These are phyloP conservation scores for Dynastes tityus DNA, from an alignment of 2,888 invertebrate genomes.

Conservation along the genomic window DNA sequence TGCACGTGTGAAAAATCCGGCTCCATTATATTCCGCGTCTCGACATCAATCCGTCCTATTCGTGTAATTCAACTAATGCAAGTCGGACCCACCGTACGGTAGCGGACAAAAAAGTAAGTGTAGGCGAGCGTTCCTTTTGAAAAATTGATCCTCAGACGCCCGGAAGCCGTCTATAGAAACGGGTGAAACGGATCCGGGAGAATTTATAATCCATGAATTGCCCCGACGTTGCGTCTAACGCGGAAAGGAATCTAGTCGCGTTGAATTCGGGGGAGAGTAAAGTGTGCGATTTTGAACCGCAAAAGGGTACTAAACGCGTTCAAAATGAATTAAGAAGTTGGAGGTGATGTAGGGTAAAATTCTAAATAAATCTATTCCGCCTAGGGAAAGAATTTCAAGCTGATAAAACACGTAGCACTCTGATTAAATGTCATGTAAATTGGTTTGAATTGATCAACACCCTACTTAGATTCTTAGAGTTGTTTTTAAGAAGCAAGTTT, in stretches of 20 bases:
- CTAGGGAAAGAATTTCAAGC: not conserved
- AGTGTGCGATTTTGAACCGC: slow-evolving; percentile 9
- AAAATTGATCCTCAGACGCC: slow-evolving; percentile 41
- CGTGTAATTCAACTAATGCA: slow-evolving; percentile 41
- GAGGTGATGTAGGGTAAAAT: not conserved
- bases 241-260: slow-evolving; percentile 7
- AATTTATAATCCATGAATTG: slow-evolving; percentile 40
- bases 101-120: slow-evolving; percentile 31
- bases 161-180: slow-evolving; percentile 29
- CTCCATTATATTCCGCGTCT: slow-evolving; percentile 39
- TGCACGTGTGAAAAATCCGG: slow-evolving; percentile 40
- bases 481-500: too few relatives aligned
- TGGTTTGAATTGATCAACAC: too few relatives aligned
- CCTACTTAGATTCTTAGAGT: too few relatives aligned
- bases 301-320: not conserved
- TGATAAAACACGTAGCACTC: too few relatives aligned
- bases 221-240: slow-evolving; percentile 16
- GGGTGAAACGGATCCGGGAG: slow-evolving; percentile 24
- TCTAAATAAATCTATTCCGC: not conserved
- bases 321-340: slow-evolving; percentile 1
- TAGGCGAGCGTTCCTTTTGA: slow-evolving; percentile 36
- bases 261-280: not conserved
- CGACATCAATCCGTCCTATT: slow-evolving; percentile 43
- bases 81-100: not conserved
- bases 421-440: too few relatives aligned